Evolutionary conservation across 2,888 invertebrate species (phyloP), one percentile per base, ranked within the genome.

Genomic region (Laothoe populi): DNA sequence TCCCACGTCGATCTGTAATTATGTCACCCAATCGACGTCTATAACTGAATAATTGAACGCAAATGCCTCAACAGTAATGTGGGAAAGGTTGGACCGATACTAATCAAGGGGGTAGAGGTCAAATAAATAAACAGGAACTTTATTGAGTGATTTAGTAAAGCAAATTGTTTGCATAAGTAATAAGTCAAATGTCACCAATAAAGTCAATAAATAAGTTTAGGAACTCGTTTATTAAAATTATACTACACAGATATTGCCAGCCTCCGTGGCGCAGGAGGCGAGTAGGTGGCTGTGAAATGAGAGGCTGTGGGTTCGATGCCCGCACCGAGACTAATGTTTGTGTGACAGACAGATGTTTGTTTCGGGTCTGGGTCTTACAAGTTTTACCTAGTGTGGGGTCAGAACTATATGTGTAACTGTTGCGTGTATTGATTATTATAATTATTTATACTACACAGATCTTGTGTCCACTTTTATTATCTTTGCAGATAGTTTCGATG

Each of bases 1-100:
- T 42, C 31, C 16, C 23, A 44, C 26, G 26, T 61, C 44, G 44
- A 57, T 57, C 45, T 21, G 26, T 57, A 61, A 57, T 61, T 42
- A 57, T 57, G 45, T 45, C 31, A 53, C 31, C 11, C 45, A 31
- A 45, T 45, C 24, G 57, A 57, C 46, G 35, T 38, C 23, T 21
- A n/a, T 26, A 38, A 38, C 10, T 38, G 48, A 60, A 48, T 60
- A 23, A 48, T 53, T 53, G 31, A 53, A 53, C 21, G 31, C 16
- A 35, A 53, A 53, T 53, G 31, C 53, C 53, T 53, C 31, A 16
- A 48, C 26, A 16, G 26, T 26, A 49, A 35, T 53, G 35, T 53
- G 53, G 35, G 35, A 53, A 53, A 53, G 53, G 53, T 35, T 53
- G 31, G 48, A 11, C n/a, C 19, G 35, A 53, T 53, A 35, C 53